Evolutionary conservation across 2,797 vertebrate species (phyloP).

Genomic region (Siniperca undulata): DNA sequence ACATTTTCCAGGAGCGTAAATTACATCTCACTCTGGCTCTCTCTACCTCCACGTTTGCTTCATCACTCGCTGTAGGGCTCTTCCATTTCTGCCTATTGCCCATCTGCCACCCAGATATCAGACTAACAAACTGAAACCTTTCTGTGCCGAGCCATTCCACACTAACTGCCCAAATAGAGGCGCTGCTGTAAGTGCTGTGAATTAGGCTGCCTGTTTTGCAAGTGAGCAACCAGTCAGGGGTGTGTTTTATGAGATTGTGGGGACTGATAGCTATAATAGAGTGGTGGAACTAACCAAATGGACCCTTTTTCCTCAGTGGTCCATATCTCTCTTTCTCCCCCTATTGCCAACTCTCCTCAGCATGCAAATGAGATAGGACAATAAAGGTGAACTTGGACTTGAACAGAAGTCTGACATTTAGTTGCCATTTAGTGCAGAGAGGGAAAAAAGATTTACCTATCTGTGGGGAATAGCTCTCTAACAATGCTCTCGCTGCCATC

Average conservation of each 20-base stretch:
- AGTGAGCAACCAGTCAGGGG: slow-evolving; percentile 58
- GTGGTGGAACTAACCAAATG: slow-evolving; percentile 71
- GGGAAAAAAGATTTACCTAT: slow-evolving; percentile 68
- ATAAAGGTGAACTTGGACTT: slow-evolving; percentile 81
- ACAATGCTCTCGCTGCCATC: slow-evolving; percentile 62
- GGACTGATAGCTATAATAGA: slow-evolving; percentile 68
- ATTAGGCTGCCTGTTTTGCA: slow-evolving; percentile 70
- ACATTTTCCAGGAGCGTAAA: slow-evolving; percentile 60
- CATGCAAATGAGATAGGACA: slow-evolving; percentile 83
- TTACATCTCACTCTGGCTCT: slow-evolving; percentile 54
- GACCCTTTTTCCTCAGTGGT: slow-evolving; percentile 64
- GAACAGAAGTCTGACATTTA: slow-evolving; percentile 87
- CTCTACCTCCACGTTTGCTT: slow-evolving; percentile 40
- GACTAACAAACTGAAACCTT: slow-evolving; percentile 49
- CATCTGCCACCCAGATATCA: slow-evolving; percentile 69
- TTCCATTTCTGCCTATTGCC: slow-evolving; percentile 53
- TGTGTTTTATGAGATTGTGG: slow-evolving; percentile 73
- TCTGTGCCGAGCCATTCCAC: slow-evolving; percentile 50
- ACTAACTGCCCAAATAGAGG: slow-evolving; percentile 57
- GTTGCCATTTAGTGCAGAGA: slow-evolving; percentile 82
- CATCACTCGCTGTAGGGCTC: slow-evolving; percentile 50
- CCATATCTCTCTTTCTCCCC: slow-evolving; percentile 59
- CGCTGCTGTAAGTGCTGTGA: slow-evolving; percentile 52
- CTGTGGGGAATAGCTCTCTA: slow-evolving; percentile 70
- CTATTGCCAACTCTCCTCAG: slow-evolving; percentile 63